A percentile compares a stretch with the other conserved stretches of the same genome.
Conservation (phyloP, 2,888 invertebrate genomes). For the Spilosoma lubricipeda region DNA sequence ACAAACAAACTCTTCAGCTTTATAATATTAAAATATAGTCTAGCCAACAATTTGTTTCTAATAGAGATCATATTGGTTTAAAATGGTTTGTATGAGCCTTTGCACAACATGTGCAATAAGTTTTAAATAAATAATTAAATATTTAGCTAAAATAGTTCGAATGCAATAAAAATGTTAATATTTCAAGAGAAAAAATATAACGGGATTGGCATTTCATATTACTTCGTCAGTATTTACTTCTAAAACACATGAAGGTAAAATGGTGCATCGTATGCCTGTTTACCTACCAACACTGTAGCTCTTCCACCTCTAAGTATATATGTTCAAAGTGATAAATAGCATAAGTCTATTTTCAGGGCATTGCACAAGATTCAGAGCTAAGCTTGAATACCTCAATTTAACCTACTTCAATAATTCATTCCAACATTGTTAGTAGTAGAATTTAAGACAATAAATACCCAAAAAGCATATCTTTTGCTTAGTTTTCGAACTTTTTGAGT, state of each 20-base stretch:
- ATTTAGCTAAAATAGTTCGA: too few species aligned
- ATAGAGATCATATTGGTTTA: too few species aligned
- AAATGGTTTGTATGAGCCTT: too few species aligned
- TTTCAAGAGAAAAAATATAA: background rate
- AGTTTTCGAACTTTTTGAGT: background rate
- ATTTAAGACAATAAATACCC: background rate
- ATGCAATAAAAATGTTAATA: too few species aligned
- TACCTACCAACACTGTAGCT: background rate
- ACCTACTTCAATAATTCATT: conserved; percentile 8
- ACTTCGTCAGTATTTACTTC: background rate
- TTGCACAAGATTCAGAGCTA: conserved; percentile 15
- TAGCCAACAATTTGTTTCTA: too few species aligned
- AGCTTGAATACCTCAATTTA: conserved; percentile 6
- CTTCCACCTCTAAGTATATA: conserved; percentile 3
- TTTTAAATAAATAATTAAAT: too few species aligned
- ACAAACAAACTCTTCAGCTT: too few species aligned
- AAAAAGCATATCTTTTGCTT: background rate
- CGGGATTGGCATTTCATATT: background rate
- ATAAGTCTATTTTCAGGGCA: conserved; percentile 8
- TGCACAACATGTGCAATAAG: too few species aligned
- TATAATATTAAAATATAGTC: too few species aligned
- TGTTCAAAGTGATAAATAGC: conserved; percentile 13
- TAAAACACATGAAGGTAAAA: background rate
- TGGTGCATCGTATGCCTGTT: background rate
- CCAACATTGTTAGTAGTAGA: background rate